phyloP scores from a whole-genome alignment of 35 echinoderm and acorn worm genomes.

The Patiria miniata region DNA sequence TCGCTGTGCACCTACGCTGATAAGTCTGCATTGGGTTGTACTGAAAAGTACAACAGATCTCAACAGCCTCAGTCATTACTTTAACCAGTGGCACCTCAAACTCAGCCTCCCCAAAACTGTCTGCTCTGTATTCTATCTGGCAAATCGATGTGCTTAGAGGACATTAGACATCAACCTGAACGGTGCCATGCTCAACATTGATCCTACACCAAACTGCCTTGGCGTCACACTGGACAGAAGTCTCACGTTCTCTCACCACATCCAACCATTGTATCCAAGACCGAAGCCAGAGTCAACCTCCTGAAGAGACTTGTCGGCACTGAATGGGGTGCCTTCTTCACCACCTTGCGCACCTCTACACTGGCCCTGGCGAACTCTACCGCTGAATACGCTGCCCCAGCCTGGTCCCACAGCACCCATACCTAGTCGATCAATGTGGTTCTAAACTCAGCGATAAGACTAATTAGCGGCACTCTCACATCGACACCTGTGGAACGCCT shows the following conservation, averaged over 20 bases:
- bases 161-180: background rate
- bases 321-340: background rate
- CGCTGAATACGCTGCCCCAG: background rate
- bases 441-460: background rate
- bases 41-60: no score
- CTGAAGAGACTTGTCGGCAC: slow-evolving; percentile 1
- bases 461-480: no score
- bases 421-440: background rate
- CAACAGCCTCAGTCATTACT: background rate
- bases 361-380: background rate
- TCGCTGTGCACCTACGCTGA: no score
- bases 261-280: background rate
- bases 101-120: background rate
- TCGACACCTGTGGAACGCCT: background rate
- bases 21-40: no score
- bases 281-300: background rate
- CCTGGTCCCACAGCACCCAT: background rate
- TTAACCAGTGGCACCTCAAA: background rate
- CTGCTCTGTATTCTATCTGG: background rate
- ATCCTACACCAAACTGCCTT: background rate
- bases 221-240: background rate
- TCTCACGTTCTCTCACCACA: background rate
- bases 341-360: background rate
- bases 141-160: background rate
- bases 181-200: background rate